Evolutionary conservation across 1,140 invertebrate genomes (phyloP), one percentile per base, ranked within the genome.

Genomic region (Zaprionus davidi): DNA sequence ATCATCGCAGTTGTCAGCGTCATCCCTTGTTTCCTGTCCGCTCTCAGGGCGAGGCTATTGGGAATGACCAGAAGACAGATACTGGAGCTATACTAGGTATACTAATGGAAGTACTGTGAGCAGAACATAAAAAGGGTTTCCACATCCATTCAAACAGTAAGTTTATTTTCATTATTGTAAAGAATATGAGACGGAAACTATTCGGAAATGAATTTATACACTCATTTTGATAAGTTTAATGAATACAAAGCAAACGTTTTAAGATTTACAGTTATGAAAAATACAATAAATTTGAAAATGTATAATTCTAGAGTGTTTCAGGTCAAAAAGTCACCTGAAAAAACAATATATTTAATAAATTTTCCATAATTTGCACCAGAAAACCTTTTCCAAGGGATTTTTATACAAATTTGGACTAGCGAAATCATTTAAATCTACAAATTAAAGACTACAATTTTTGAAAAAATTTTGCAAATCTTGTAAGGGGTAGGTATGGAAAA

Each of bases 1-100:
- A 59, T 34, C 26, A 28, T 59, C 56, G 17, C 44, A 59, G 24
- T 41, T 51, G 34, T 55, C 71, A 44, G 63, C 49, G 34, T 55
- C 71, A 44, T 63, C 49, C 63, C 28, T 59, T 44, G 51, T 41
- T 34, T 4, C 5, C 56, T 59, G 36, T 46, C n/a, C 5, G 9
- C 17, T 12, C 20, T 0, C 6, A 15, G 4, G 41, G 15, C 1
- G 11, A 22, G 17, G 24, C 62, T n/a, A 24, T 17, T 67, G 55
- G n/a, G 34, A 51, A 51, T 58, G 41, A 6, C 31, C 15, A 7
- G 24, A 24, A 13, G n/a, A n/a, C 2, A 46, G 1, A 44, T 2
- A 44, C 7, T 9, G 41, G 41, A 9, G n/a, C 17, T 46, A 17
- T 9, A 46, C 15, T 46, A 46, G 7, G n/a, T 46, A n/a, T 46